A percentile compares a stretch with the other conserved stretches of the same genome.
These are phyloP conservation scores for Clepsis dumicolana DNA, from an alignment of 2,888 invertebrate genomes.

Conservation along the genomic window DNA sequence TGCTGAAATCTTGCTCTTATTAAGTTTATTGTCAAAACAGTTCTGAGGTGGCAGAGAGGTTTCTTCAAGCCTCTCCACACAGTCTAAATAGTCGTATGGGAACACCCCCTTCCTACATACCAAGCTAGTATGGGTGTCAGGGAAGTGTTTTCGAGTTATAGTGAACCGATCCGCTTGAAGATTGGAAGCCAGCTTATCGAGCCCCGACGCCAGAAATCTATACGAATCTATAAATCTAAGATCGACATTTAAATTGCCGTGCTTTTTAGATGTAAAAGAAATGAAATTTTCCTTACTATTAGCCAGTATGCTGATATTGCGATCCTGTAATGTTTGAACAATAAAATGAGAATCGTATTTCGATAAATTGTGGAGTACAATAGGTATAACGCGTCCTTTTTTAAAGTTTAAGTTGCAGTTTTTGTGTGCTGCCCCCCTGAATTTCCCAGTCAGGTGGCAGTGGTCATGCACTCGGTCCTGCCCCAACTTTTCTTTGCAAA, in stretches of 20 bases:
- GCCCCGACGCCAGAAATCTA: conserved; percentile 37
- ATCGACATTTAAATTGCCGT: not conserved
- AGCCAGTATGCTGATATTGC: not conserved
- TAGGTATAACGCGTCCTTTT: not conserved
- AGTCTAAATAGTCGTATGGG: conserved; percentile 50
- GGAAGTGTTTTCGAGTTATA: conserved; percentile 33
- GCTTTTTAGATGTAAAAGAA: not conserved
- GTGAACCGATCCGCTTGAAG: conserved; percentile 40
- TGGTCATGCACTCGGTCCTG: not conserved
- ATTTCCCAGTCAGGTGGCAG: not conserved
- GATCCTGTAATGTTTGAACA: not conserved
- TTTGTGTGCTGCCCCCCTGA: conserved; percentile 5
- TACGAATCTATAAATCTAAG: conserved; percentile 44
- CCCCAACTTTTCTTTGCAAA: not conserved
- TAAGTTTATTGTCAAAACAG: conserved; percentile 45
- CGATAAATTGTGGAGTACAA: conserved; percentile 1
- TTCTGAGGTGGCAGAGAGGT: conserved; percentile 43
- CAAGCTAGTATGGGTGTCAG: conserved; percentile 30
- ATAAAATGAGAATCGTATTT: conserved; percentile 20
- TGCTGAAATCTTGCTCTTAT: conserved; percentile 30
- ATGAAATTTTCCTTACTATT: conserved; percentile 22
- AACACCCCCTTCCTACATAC: conserved; percentile 48
- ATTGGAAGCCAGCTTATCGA: conserved; percentile 40
- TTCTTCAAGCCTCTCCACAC: conserved; percentile 43
- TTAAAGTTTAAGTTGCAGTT: conserved; percentile 5